Percentiles rank a stretch among this genome's conserved stretches.
Evolutionary conservation across 1,140 invertebrate species (phyloP).

Genomic region (Drosophila malerkotliana): DNA sequence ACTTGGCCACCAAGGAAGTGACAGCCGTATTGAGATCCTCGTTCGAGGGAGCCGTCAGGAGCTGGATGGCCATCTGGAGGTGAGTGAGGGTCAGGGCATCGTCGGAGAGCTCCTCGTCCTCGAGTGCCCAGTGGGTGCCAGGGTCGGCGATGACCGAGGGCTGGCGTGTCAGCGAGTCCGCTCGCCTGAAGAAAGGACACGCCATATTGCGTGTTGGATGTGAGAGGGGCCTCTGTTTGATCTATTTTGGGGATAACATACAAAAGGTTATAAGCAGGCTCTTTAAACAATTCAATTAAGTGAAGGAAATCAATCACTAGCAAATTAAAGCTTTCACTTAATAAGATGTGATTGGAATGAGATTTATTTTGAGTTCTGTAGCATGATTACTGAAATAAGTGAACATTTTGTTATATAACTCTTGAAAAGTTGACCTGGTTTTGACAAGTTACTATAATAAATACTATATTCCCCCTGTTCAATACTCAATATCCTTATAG

Average conservation of each 20-base stretch:
- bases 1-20: conserved; percentile 75
- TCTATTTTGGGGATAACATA: conserved; percentile 13
- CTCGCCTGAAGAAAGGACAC: conserved; percentile 82
- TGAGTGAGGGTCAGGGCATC: conserved; percentile 85
- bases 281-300: conserved; percentile 31
- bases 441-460: too few relatives aligned
- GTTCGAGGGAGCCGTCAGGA: conserved; percentile 86
- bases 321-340: neutral
- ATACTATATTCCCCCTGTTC: too few relatives aligned
- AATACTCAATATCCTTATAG: neutral
- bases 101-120: conserved; percentile 77
- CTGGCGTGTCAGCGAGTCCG: conserved; percentile 74
- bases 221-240: conserved; percentile 12
- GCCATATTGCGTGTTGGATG: conserved; percentile 73
- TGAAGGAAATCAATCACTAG: conserved; percentile 8
- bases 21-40: conserved; percentile 82
- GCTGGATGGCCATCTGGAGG: conserved; percentile 86
- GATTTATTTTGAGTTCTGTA: neutral
- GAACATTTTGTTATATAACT: neutral
- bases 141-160: conserved; percentile 76
- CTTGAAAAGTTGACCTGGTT: neutral
- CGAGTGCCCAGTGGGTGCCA: conserved; percentile 72
- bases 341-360: neutral
- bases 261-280: neutral
- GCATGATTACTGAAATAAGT: too few relatives aligned